Percentiles rank a stretch among this genome's conserved stretches.
Conservation (phyloP, 2,113 vertebrate species). For the Pluvialis apricaria region DNA sequence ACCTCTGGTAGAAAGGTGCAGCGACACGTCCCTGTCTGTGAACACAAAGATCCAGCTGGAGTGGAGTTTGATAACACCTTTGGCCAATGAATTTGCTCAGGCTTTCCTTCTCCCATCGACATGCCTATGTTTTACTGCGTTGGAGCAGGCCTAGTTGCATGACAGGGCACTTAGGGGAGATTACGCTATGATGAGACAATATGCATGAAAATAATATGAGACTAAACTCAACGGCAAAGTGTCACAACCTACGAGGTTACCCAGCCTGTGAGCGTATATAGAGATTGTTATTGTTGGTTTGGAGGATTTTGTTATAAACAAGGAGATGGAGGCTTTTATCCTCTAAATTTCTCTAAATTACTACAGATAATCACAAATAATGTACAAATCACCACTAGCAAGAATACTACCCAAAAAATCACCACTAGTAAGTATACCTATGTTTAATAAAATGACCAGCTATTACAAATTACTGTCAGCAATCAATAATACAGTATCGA, state of each 20-base stretch:
- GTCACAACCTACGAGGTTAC: not conserved
- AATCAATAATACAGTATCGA: not conserved
- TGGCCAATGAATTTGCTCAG: not conserved
- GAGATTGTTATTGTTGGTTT: not conserved
- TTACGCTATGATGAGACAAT: not conserved
- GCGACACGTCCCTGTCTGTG: not conserved
- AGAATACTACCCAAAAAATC: not conserved
- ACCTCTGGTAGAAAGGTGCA: not conserved
- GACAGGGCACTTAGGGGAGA: not conserved
- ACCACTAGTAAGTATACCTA: not conserved
- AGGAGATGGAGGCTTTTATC: not conserved
- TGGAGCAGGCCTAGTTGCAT: not conserved
- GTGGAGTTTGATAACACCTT: not conserved
- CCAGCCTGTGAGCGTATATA: not conserved
- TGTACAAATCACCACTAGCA: not conserved
- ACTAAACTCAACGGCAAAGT: not conserved
- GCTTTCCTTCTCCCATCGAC: not conserved
- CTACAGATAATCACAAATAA: not conserved
- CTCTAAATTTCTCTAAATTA: not conserved
- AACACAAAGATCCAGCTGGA: not conserved
- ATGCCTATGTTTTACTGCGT: not conserved
- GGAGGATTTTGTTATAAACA: not conserved
- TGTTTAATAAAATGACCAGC: not conserved
- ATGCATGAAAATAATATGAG: not conserved
- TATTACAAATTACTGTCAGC: not conserved